Conservation (phyloP, 2,113 vertebrate species). For the Clarias batrachus region DNA sequence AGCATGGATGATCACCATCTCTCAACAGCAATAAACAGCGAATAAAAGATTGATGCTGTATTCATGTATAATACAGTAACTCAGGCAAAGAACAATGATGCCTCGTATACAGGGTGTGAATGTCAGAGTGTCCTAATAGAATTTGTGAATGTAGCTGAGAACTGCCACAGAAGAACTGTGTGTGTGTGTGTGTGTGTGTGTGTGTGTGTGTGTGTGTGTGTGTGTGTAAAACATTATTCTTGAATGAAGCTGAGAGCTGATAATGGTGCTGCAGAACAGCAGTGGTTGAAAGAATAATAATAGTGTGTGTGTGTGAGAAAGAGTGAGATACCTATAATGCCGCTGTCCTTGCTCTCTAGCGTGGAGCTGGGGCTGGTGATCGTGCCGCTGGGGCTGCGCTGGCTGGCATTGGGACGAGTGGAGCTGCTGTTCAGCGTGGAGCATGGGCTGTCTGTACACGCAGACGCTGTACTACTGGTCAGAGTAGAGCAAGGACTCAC, state of each 20-base stretch:
- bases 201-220: neutral
- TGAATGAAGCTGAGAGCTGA: neutral
- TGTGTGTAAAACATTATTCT: neutral
- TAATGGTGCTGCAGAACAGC: neutral
- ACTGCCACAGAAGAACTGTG: neutral
- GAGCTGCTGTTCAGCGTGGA: slow-evolving; percentile 92
- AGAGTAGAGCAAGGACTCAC: slow-evolving; percentile 85
- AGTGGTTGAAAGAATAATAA: neutral
- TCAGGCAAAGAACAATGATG: neutral
- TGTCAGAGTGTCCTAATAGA: neutral
- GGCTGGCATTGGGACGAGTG: slow-evolving; percentile 75
- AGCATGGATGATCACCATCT: slow-evolving; percentile 7
- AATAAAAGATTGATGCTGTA: neutral
- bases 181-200: neutral
- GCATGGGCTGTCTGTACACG: slow-evolving; percentile 92
- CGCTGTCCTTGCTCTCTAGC: slow-evolving; percentile 98
- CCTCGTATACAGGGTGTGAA: neutral
- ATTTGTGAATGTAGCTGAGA: neutral
- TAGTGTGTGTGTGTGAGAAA: neutral
- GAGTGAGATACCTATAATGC: slow-evolving; percentile 88
- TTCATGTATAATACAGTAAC: neutral
- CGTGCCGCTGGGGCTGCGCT: slow-evolving; percentile 88
- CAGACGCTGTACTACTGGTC: slow-evolving; percentile 93
- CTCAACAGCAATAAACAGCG: neutral
- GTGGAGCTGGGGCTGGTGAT: slow-evolving; percentile 97